Evolutionary conservation across 2,888 invertebrate genomes (phyloP).

Genomic region (Trachelus tabidus): DNA sequence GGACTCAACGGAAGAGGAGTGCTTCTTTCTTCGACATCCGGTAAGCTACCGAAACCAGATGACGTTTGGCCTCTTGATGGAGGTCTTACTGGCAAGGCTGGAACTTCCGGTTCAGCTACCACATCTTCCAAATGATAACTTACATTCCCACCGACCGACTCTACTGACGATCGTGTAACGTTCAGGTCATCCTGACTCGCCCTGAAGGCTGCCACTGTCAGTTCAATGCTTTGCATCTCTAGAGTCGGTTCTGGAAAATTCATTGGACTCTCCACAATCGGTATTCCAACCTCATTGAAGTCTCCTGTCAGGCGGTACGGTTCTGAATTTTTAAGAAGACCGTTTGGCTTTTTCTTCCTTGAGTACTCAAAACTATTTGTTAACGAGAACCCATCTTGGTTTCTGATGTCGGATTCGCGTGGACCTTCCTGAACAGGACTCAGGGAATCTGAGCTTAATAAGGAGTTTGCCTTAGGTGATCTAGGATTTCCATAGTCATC

Average conservation of each 20-base stretch:
- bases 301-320: conserved; percentile 42
- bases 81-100: conserved; percentile 34
- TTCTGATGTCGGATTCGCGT: conserved; percentile 3
- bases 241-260: background rate
- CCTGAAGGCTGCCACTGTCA: conserved; percentile 28
- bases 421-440: conserved; percentile 13
- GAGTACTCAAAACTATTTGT: conserved; percentile 46
- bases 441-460: conserved; percentile 8
- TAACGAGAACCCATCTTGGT: conserved; percentile 37
- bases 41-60: conserved; percentile 54
- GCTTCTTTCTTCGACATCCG: conserved; percentile 39
- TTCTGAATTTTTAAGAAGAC: background rate
- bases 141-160: conserved; percentile 24
- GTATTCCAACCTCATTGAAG: conserved; percentile 63
- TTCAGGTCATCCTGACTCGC: conserved; percentile 33
- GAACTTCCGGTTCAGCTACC: conserved; percentile 25
- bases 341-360: conserved; percentile 22
- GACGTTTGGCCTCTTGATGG: conserved; percentile 48
- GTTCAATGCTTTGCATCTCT: conserved; percentile 20
- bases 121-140: conserved; percentile 30
- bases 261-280: conserved; percentile 23
- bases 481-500: conserved; percentile 50
- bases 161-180: conserved; percentile 31
- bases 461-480: conserved; percentile 5
- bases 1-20: background rate